These are phyloP conservation scores for Scaptomyza polygonia DNA, from an alignment of 2,888 invertebrate species.

Conservation along the genomic window DNA sequence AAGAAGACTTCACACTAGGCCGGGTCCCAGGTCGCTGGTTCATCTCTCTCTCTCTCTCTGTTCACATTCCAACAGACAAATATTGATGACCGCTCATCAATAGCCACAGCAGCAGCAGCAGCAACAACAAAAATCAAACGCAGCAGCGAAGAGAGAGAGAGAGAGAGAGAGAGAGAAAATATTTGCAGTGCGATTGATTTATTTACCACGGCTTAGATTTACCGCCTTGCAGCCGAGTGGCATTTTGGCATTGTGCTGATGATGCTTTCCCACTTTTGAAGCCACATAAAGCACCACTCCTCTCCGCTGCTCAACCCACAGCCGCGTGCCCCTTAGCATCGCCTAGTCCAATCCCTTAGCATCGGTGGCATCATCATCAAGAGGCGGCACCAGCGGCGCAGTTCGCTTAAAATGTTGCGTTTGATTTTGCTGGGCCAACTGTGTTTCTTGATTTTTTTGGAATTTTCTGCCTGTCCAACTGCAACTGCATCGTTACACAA, in stretches of 20 bases:
- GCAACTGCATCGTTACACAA: slow-evolving; percentile 76
- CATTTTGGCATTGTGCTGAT: slow-evolving; percentile 78
- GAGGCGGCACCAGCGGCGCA: slow-evolving; percentile 58
- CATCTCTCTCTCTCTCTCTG: slow-evolving; percentile 17
- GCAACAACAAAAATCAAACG: slow-evolving; percentile 29
- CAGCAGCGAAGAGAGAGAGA: slow-evolving; percentile 38
- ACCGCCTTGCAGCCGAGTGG: slow-evolving; percentile 74
- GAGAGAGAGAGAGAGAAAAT: slow-evolving; percentile 39
- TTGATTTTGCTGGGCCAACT: slow-evolving; percentile 71
- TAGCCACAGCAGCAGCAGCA: slow-evolving; percentile 59
- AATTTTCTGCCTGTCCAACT: slow-evolving; percentile 44
- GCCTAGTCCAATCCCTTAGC: slow-evolving; percentile 24
- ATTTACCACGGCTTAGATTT: slow-evolving; percentile 80
- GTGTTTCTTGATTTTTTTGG: slow-evolving; percentile 26
- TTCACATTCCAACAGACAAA: slow-evolving; percentile 79
- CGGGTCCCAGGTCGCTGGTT: slow-evolving; percentile 55
- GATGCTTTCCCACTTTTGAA: slow-evolving; percentile 64
- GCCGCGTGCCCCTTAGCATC: slow-evolving; percentile 1
- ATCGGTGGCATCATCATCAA: slow-evolving; percentile 46
- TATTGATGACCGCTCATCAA: slow-evolving; percentile 81
- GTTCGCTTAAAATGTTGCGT: slow-evolving; percentile 69
- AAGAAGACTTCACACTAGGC: slow-evolving; percentile 55
- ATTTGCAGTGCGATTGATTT: slow-evolving; percentile 80
- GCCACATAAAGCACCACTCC: slow-evolving; percentile 21
- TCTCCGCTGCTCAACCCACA: not conserved